phyloP scores from a whole-genome alignment of 1,140 invertebrate species.

The Zaprionus tsacasi region DNA sequence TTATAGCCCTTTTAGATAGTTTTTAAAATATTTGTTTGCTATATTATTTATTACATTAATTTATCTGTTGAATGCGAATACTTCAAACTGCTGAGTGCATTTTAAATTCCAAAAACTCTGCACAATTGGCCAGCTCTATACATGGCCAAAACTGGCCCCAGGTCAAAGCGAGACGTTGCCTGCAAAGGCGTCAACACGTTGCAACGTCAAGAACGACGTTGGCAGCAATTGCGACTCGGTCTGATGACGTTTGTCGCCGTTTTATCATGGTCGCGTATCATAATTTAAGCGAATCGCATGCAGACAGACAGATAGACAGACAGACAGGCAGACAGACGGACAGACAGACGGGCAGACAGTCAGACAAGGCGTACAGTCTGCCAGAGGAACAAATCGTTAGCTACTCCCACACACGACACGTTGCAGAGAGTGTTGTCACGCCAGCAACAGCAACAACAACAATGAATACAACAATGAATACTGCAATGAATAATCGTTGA shows the following conservation, averaged over 20 bases:
- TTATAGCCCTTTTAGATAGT: no score
- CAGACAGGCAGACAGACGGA: background rate
- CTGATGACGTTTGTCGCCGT: constrained; percentile 71
- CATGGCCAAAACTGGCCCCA: constrained; percentile 9
- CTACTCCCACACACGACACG: constrained; percentile 35
- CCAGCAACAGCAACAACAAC: constrained; percentile 35
- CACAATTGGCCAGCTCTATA: background rate
- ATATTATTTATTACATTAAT: background rate
- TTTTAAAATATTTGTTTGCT: no score
- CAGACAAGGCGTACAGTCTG: constrained; percentile 1
- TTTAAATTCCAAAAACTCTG: background rate
- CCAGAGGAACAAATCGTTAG: constrained; percentile 15
- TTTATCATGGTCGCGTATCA: constrained; percentile 76
- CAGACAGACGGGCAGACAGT: background rate
- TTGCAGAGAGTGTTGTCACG: constrained; percentile 28
- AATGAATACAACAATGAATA: constrained; percentile 58
- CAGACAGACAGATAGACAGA: constrained; percentile 41
- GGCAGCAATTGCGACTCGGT: constrained; percentile 55
- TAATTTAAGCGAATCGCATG: constrained; percentile 73
- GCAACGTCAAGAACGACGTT: constrained; percentile 15
- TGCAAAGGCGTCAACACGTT: constrained; percentile 45
- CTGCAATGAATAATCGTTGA: constrained; percentile 63
- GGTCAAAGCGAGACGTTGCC: constrained; percentile 43
- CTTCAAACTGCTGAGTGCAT: background rate
- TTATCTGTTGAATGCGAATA: background rate